Evolutionary conservation across 2,797 vertebrate genomes (phyloP).

Genomic region (Oreochromis grahami): DNA sequence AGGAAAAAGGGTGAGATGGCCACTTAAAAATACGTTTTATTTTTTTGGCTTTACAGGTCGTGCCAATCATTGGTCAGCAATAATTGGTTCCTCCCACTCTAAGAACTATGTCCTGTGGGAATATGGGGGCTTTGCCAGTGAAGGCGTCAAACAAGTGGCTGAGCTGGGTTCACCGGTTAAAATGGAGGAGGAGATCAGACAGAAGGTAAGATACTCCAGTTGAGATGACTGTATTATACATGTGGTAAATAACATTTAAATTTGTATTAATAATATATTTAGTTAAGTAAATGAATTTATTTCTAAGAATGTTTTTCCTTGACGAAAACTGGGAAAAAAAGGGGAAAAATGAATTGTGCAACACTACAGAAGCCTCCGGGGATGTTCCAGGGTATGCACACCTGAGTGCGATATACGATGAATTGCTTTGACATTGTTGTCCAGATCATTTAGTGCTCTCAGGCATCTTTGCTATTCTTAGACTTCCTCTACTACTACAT

Average conservation of each 20-base stretch:
- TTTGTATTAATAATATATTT: neutral
- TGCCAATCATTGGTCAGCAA: constrained; percentile 97
- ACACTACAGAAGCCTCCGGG: neutral
- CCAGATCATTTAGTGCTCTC: constrained; percentile 30
- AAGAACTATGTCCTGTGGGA: constrained; percentile 96
- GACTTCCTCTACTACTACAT: neutral
- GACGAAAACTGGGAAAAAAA: accelerated
- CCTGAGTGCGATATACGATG: constrained; percentile 11
- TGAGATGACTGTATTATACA: neutral
- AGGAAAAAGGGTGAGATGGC: neutral
- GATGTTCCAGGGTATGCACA: constrained; percentile 2
- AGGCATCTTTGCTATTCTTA: constrained; percentile 30
- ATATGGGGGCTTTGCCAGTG: constrained; percentile 89
- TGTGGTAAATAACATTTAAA: neutral
- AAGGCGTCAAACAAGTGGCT: constrained; percentile 93
- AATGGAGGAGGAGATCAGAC: constrained; percentile 99
- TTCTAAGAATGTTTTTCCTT: neutral
- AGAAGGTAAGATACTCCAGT: constrained; percentile 80
- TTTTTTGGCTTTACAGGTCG: constrained; percentile 76
- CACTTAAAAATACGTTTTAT: neutral
- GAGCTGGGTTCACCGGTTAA: constrained; percentile 96
- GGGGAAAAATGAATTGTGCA: neutral
- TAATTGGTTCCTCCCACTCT: constrained; percentile 95
- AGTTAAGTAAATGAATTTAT: neutral
- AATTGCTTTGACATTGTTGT: constrained; percentile 41